Evolutionary conservation across 1,140 invertebrate genomes (phyloP).

Genomic region (Sipha flava): DNA sequence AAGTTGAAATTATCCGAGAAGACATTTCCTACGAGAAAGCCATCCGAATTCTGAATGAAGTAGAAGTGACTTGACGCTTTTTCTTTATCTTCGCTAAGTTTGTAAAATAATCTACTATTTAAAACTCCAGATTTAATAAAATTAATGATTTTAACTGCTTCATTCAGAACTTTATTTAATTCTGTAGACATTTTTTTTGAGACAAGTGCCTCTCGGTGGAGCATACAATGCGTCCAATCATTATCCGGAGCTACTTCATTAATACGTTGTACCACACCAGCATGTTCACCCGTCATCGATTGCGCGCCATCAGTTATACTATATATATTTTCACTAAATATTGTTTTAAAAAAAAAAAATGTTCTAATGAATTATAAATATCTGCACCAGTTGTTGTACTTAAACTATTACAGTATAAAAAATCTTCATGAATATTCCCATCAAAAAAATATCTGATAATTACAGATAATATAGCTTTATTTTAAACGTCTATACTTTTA

Average conservation of each 20-base stretch:
- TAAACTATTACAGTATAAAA: not conserved
- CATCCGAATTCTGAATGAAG: constrained; percentile 42
- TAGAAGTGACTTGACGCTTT: constrained; percentile 41
- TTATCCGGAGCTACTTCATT: constrained; percentile 10
- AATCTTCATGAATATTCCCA: not conserved
- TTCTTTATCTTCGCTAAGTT: constrained; percentile 42
- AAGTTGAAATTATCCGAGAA: constrained; percentile 42
- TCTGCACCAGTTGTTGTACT: not conserved
- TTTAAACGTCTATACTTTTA: constrained; percentile 30
- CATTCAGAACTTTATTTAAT: constrained; percentile 32
- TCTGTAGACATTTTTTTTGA: no score
- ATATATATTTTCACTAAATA: not conserved
- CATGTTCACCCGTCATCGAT: no score
- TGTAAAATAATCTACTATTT: constrained; percentile 34
- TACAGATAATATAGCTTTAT: no score
- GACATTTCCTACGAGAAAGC: constrained; percentile 42
- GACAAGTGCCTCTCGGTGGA: constrained; percentile 31
- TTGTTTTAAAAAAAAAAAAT: not conserved
- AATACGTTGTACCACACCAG: no score
- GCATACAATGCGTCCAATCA: constrained; percentile 29
- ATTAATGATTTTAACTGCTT: constrained; percentile 34
- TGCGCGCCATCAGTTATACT: no score
- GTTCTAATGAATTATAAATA: not conserved
- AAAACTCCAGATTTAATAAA: constrained; percentile 33
- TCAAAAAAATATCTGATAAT: constrained; percentile 4